Evolutionary conservation across 2,113 vertebrate genomes (phyloP).

Genomic region (Saccopteryx leptura): DNA sequence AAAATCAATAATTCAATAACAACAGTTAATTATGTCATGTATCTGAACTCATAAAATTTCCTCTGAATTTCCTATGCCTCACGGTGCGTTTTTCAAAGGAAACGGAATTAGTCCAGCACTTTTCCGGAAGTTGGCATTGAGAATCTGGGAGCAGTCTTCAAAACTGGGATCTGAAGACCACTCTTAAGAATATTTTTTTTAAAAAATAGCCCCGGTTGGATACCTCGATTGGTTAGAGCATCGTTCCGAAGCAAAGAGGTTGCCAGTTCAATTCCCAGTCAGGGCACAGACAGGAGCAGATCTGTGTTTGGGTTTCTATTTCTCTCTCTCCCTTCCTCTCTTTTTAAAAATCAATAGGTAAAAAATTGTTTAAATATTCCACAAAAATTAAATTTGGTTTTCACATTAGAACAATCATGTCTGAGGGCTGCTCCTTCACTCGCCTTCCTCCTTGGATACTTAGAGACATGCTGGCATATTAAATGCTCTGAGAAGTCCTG

Average conservation of each 20-base stretch:
- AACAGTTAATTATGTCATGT: not conserved
- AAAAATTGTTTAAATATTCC: not conserved
- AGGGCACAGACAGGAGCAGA: not conserved
- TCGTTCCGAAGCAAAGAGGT: not conserved
- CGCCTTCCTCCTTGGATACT: not conserved
- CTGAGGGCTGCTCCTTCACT: not conserved
- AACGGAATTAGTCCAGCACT: not conserved
- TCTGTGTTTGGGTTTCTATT: too few relatives aligned
- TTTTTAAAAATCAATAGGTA: not conserved
- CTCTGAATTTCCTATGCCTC: not conserved
- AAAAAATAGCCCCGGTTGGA: too few relatives aligned
- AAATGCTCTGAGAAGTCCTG: not conserved
- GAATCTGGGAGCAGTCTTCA: not conserved
- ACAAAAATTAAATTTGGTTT: constrained; percentile 47
- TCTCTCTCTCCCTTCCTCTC: too few relatives aligned
- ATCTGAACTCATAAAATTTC: not conserved
- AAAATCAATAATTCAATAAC: not conserved
- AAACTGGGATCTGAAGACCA: not conserved
- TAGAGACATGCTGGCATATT: not conserved
- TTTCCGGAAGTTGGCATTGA: not conserved
- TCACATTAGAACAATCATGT: not conserved
- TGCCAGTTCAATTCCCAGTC: not conserved
- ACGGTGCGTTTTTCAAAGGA: not conserved
- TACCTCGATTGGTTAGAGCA: too few relatives aligned
- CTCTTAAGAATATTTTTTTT: not conserved